phyloP scores from a whole-genome alignment of 1,140 invertebrate species.

The Scaptomyza hsui region DNA sequence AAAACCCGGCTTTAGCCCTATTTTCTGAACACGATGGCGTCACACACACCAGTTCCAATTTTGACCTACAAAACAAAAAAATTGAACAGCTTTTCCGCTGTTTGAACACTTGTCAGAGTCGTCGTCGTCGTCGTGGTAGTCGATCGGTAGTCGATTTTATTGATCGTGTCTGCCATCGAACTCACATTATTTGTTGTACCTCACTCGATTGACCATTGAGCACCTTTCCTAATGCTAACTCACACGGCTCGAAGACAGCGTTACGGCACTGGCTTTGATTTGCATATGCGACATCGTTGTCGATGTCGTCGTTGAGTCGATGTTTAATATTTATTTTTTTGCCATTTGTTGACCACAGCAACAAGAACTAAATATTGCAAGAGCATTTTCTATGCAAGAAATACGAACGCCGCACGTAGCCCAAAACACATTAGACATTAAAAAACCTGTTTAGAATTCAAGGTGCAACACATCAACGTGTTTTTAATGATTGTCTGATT shows the following conservation, averaged over 20 bases:
- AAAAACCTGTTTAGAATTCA: constrained; percentile 53
- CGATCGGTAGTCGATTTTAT: background rate
- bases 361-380: constrained; percentile 69
- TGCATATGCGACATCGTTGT: constrained; percentile 47
- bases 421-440: constrained; percentile 48
- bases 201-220: constrained; percentile 33
- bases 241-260: constrained; percentile 15
- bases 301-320: constrained; percentile 21
- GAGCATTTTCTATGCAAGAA: constrained; percentile 48
- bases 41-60: constrained; percentile 9
- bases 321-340: constrained; percentile 81
- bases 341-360: constrained; percentile 78
- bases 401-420: constrained; percentile 34
- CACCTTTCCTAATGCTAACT: constrained; percentile 47
- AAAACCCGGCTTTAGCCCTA: no score
- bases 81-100: constrained; percentile 23
- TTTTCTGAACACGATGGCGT: constrained; percentile 19
- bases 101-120: constrained; percentile 10
- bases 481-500: constrained; percentile 19
- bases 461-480: constrained; percentile 40
- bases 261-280: constrained; percentile 29
- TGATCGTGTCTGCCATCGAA: constrained; percentile 2
- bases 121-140: background rate
- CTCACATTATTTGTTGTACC: constrained; percentile 32
- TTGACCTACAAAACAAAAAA: constrained; percentile 40